Evolutionary conservation across 2,888 invertebrate genomes (phyloP).

Genomic region (Eurytoma californica): DNA sequence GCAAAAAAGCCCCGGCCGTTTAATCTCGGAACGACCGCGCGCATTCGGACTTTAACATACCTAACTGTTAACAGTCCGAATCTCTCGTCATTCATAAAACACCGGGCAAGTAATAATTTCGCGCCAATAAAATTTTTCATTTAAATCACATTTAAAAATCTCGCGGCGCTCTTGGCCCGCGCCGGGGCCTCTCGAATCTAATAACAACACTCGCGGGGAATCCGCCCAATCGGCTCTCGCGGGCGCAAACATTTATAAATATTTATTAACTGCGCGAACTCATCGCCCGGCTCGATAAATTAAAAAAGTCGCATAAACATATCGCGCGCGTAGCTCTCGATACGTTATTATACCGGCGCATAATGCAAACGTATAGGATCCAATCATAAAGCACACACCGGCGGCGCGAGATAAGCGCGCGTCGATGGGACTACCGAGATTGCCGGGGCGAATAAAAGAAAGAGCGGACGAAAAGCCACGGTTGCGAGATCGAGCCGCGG

Average conservation of each 20-base stretch:
- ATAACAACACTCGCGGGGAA: slow-evolving; percentile 34
- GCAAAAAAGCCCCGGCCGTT: no score
- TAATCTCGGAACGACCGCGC: no score
- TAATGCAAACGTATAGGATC: slow-evolving; percentile 52
- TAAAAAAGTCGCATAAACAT: slow-evolving; percentile 51
- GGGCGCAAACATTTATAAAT: slow-evolving; percentile 48
- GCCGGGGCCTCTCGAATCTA: slow-evolving; percentile 20
- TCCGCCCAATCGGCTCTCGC: slow-evolving; percentile 32
- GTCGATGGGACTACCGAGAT: slow-evolving; percentile 49
- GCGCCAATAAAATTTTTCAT: slow-evolving; percentile 3
- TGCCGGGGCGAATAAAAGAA: neutral
- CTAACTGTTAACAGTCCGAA: neutral
- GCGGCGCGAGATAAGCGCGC: slow-evolving; percentile 45
- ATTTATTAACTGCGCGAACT: slow-evolving; percentile 49
- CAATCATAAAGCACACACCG: slow-evolving; percentile 51
- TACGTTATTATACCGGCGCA: slow-evolving; percentile 50
- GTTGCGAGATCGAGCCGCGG: slow-evolving; percentile 30
- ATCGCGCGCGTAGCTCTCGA: slow-evolving; percentile 14
- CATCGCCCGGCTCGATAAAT: slow-evolving; percentile 49
- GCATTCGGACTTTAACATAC: no score
- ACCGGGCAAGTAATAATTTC: slow-evolving; percentile 24
- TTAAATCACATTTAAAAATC: no score
- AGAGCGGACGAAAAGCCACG: neutral
- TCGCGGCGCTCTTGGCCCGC: no score
- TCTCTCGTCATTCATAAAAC: slow-evolving; percentile 1